Percentiles rank a stretch among this genome's conserved stretches.
Evolutionary conservation across 2,113 vertebrate genomes (phyloP).

Genomic region (Dermatemys mawii): DNA sequence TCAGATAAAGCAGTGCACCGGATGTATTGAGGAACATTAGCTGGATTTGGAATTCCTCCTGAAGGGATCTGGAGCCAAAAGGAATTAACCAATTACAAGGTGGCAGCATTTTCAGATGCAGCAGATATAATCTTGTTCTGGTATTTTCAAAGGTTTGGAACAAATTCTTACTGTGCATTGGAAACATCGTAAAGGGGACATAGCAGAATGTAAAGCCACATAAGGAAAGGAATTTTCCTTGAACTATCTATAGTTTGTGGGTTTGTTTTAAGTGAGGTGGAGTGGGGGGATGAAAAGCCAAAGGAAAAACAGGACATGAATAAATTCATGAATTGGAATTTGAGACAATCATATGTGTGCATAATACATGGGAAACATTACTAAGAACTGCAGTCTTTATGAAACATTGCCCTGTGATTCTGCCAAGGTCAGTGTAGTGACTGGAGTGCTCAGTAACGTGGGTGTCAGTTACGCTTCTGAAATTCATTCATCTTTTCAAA

Average conservation of each 20-base stretch:
- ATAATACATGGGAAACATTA: not conserved
- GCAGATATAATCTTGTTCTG: not conserved
- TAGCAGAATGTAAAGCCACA: not conserved
- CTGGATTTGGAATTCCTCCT: not conserved
- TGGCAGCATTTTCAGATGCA: not conserved
- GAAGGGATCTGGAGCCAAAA: not conserved
- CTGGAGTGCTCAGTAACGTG: not conserved
- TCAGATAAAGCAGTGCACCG: not conserved
- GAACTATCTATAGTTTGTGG: not conserved
- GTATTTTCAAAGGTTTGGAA: not conserved
- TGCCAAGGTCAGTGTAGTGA: not conserved
- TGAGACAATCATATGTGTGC: not conserved
- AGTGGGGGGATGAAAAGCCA: not conserved
- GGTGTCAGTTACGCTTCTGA: fast-evolving
- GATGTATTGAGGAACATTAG: not conserved
- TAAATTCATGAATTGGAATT: not conserved
- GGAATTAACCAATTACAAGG: not conserved
- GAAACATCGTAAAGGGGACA: fast-evolving
- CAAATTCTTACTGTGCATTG: not conserved
- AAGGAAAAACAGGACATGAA: not conserved
- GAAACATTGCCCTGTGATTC: not conserved
- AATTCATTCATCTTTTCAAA: not conserved
- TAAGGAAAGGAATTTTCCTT: not conserved
- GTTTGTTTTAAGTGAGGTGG: not conserved
- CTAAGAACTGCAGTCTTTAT: not conserved